A percentile compares a stretch with the other conserved stretches of the same genome.
Conservation (phyloP, 2,888 invertebrate genomes). For the Erynnis tages region DNA sequence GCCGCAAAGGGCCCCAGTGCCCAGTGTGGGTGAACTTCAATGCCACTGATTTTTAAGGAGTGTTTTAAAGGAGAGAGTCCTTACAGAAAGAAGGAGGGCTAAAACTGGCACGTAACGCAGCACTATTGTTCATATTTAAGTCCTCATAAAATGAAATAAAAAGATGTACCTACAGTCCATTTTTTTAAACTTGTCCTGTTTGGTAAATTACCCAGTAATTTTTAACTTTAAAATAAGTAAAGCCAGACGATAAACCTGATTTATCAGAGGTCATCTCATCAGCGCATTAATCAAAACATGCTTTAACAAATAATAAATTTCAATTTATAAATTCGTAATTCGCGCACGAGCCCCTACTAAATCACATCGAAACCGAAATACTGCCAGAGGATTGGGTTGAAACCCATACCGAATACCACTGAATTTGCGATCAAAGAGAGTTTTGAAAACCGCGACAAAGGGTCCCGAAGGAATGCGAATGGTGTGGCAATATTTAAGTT, state of each 20-base stretch:
- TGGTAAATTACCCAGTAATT: no score
- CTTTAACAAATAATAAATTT: conserved; percentile 32
- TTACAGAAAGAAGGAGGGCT: no score
- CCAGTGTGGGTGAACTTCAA: conserved; percentile 6
- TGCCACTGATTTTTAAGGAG: neutral
- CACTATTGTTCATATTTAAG: neutral
- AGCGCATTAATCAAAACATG: conserved; percentile 25
- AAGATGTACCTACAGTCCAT: no score
- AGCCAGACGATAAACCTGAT: conserved; percentile 8
- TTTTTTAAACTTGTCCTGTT: no score
- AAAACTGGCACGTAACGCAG: neutral
- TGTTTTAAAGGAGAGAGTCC: no score
- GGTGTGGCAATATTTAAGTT: conserved; percentile 2
- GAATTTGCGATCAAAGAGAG: conserved; percentile 13
- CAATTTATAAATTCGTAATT: conserved; percentile 33
- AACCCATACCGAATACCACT: neutral
- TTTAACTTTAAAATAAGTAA: neutral
- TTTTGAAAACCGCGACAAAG: conserved; percentile 19
- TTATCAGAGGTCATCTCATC: conserved; percentile 10
- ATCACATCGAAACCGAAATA: conserved; percentile 17
- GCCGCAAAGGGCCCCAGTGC: conserved; percentile 26
- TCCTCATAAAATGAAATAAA: no score
- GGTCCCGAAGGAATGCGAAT: neutral
- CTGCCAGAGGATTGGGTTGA: conserved; percentile 10
- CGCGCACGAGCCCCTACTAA: conserved; percentile 35